Evolutionary conservation across 2,113 vertebrate species (phyloP).

Genomic region (Lagopus leucura): DNA sequence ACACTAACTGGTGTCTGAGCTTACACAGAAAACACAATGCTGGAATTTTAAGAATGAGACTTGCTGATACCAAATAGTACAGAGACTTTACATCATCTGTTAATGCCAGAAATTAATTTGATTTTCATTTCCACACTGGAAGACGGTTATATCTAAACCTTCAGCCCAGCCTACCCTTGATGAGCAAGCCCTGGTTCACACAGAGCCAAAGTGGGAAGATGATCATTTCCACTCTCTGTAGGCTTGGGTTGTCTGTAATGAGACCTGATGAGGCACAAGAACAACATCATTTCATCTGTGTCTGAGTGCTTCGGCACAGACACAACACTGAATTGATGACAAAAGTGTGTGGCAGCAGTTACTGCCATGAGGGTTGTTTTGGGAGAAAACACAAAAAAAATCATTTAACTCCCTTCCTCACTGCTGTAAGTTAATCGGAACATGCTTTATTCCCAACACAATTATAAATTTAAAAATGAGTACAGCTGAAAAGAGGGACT

Average conservation of each 20-base stretch:
- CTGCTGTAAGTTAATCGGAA: constrained; percentile 42
- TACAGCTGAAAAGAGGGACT: neutral
- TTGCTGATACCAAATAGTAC: neutral
- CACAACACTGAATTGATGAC: neutral
- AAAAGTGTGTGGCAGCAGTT: constrained; percentile 31
- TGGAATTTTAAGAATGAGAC: neutral
- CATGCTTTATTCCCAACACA: neutral
- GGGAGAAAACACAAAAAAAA: constrained; percentile 14
- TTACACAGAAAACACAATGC: accelerated
- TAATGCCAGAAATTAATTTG: neutral
- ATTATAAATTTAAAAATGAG: constrained; percentile 35
- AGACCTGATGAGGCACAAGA: neutral
- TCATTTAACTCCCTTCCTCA: neutral
- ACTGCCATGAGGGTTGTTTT: neutral
- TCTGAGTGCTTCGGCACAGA: neutral
- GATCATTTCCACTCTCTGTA: neutral
- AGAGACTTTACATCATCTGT: neutral
- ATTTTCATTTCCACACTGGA: neutral
- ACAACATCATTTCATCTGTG: neutral
- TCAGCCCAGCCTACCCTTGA: neutral
- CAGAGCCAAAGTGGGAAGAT: neutral
- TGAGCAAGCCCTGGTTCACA: neutral
- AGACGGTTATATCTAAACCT: neutral
- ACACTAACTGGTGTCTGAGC: neutral
- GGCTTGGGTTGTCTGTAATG: neutral